phyloP scores from a whole-genome alignment of 2,888 invertebrate genomes.

The Tetramorium bicarinatum region DNA sequence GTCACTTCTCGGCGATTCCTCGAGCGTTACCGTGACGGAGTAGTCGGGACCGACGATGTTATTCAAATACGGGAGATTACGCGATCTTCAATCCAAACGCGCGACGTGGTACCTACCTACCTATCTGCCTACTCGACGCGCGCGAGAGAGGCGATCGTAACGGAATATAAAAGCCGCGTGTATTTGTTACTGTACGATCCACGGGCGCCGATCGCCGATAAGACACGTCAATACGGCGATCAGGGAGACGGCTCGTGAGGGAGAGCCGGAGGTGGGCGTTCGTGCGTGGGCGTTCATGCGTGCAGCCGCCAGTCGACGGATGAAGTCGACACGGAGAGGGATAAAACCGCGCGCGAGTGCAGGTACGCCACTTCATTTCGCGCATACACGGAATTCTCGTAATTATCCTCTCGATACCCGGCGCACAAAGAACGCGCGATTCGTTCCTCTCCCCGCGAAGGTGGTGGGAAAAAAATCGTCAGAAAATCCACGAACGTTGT shows the following conservation, averaged over 20 bases:
- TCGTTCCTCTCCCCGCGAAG: neutral
- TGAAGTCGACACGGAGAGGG: constrained; percentile 40
- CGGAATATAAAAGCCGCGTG: constrained; percentile 48
- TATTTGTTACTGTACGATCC: constrained; percentile 54
- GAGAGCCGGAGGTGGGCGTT: constrained; percentile 48
- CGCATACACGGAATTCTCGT: constrained; percentile 8
- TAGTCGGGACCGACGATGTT: constrained; percentile 35
- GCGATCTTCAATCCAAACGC: constrained; percentile 42
- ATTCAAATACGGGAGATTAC: constrained; percentile 45
- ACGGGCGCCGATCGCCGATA: constrained; percentile 52
- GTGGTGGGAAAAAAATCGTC: neutral
- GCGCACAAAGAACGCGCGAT: neutral
- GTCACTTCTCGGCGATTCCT: constrained; percentile 7
- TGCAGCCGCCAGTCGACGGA: constrained; percentile 34
- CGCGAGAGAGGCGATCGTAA: constrained; percentile 44
- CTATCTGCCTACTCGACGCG: constrained; percentile 29
- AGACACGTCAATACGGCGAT: constrained; percentile 57
- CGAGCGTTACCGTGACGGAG: constrained; percentile 2
- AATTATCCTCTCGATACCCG: constrained; percentile 13
- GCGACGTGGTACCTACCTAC: constrained; percentile 17
- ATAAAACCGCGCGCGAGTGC: constrained; percentile 28
- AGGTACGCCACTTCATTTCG: constrained; percentile 43
- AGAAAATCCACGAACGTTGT: neutral
- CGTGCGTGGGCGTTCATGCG: constrained; percentile 51
- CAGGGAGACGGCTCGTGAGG: constrained; percentile 42